Percentiles rank a stretch among this genome's conserved stretches.
phyloP scores from a whole-genome alignment of 2,888 invertebrate species.

The Quadroppia sp. region DNA sequence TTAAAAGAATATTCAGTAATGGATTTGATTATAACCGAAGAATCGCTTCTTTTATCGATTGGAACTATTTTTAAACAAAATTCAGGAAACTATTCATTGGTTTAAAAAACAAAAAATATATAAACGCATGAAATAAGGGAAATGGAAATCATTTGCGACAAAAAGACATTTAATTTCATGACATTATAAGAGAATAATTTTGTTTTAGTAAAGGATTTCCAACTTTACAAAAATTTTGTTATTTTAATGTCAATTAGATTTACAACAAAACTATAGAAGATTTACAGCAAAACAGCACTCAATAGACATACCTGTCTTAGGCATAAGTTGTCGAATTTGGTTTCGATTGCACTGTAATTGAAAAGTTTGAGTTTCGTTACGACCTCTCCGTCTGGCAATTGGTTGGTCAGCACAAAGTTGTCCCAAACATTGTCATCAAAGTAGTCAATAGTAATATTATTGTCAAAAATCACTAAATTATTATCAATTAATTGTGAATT shows the following conservation, averaged over 20 bases:
- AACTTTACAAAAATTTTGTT: conserved; percentile 2
- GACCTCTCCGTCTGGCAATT: conserved; percentile 33
- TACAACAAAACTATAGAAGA: background rate
- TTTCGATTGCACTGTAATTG: conserved; percentile 39
- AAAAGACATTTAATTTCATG: too few species aligned
- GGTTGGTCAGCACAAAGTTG: conserved; percentile 12
- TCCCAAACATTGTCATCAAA: background rate
- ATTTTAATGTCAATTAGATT: too few species aligned
- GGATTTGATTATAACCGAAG: too few species aligned
- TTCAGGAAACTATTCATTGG: too few species aligned
- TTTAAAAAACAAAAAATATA: too few species aligned
- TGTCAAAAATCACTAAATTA: background rate
- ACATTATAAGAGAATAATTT: too few species aligned
- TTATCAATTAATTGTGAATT: background rate
- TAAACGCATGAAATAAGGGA: too few species aligned
- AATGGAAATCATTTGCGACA: too few species aligned
- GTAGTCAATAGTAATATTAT: background rate
- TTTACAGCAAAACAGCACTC: background rate
- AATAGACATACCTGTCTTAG: conserved; percentile 35
- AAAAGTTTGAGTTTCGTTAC: conserved; percentile 25
- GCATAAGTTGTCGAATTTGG: conserved; percentile 17
- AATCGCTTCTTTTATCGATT: too few species aligned
- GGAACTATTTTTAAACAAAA: too few species aligned
- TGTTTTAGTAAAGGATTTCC: background rate
- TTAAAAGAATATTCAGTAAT: too few species aligned